Evolutionary conservation across 1,140 invertebrate genomes (phyloP), one percentile per base, ranked within the genome.

Genomic region (Pseudomyrmex gracilis): DNA sequence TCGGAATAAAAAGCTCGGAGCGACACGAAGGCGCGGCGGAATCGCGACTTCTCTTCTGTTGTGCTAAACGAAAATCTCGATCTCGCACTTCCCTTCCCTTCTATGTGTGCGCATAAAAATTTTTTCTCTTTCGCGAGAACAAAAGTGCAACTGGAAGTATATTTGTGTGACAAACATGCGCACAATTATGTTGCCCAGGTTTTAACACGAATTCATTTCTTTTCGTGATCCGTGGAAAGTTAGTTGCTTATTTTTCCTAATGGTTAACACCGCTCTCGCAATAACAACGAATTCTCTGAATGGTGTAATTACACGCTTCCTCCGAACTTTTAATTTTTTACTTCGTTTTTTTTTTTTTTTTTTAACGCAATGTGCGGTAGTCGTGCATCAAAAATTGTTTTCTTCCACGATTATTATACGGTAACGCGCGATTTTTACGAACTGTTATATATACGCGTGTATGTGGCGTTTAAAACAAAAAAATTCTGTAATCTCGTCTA

Each of bases 11-110:
- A 70, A 60, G 10, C 22, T 7, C 53, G 43, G 63, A 66, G n/a
- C n/a, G n/a, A 20, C 76, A 70, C 64, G 64, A 68, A 68, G 17
- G 20, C 64, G 70, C 64, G 70, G 45, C 22, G 66, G 22, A 76
- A 64, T 66, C 64, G 34, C 66, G 53, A 70, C 49, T 53, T 12
- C 70, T 71, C 20, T 34, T 34, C 34, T 34, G 34, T 34, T 45
- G 53, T 4, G 53, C 43, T 58, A 47, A 71, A 55, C 63, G 58
- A 76, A 45, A 34, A 4, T 34, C 34, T 34, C 73, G 22, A 78
- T 68, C 34, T 57, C 64, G 64, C 34, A 43, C 45, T 22, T 34
- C 34, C 2, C 2, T 1, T 20, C 34, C n/a, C n/a, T n/a, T n/a
- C n/a, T n/a, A n/a, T n/a, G 7, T 34, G 34, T 34, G 34, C 34